phyloP scores from a whole-genome alignment of 2,888 invertebrate genomes.

The Dermolepida albohirtum region DNA sequence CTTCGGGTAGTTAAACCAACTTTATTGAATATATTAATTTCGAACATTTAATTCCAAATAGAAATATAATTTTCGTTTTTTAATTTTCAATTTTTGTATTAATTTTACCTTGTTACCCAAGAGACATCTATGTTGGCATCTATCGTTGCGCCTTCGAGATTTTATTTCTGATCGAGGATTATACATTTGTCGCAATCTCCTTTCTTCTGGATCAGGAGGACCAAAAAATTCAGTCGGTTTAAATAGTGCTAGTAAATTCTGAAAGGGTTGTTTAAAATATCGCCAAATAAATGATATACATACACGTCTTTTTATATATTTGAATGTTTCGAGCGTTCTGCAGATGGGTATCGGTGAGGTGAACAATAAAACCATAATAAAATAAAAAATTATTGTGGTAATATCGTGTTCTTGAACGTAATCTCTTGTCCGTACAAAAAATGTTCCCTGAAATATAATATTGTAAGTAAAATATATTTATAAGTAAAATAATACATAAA shows the following conservation, averaged over 20 bases:
- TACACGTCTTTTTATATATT: conserved; percentile 39
- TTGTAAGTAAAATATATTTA: too few relatives aligned
- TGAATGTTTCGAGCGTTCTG: conserved; percentile 36
- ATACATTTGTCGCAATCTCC: conserved; percentile 42
- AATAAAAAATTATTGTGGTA: not conserved
- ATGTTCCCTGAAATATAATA: not conserved
- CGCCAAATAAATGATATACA: not conserved
- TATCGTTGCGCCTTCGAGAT: conserved; percentile 43
- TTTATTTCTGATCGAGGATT: conserved; percentile 47
- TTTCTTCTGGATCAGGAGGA: conserved; percentile 44
- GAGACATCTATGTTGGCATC: conserved; percentile 45
- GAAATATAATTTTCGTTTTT: too few relatives aligned
- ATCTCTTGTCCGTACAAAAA: not conserved
- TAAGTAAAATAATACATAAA: too few relatives aligned
- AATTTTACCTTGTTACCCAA: conserved; percentile 38
- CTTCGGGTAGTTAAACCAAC: too few relatives aligned
- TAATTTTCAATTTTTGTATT: too few relatives aligned
- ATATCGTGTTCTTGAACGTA: not conserved
- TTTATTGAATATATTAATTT: too few relatives aligned
- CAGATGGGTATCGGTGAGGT: conserved; percentile 24
- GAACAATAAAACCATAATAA: conserved; percentile 20
- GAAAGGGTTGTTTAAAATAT: conserved; percentile 4
- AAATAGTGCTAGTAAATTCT: conserved; percentile 45
- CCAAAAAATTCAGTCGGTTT: conserved; percentile 46
- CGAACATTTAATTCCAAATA: too few relatives aligned